These are phyloP conservation scores for Eutrigla gurnardus DNA, from an alignment of 2,797 vertebrate species.

Conservation along the genomic window DNA sequence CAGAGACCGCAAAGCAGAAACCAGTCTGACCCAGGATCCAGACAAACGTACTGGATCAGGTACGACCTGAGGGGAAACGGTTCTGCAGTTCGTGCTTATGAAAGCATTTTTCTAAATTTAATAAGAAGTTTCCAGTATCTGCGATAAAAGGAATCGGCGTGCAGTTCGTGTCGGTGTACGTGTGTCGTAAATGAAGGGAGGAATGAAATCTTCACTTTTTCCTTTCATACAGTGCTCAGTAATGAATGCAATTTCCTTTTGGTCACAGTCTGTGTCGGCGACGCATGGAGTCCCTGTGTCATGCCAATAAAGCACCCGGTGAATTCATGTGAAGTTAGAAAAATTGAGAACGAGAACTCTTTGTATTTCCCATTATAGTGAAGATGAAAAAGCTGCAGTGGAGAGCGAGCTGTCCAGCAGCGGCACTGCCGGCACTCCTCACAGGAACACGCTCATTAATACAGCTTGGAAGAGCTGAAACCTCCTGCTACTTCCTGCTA, in stretches of 20 bases:
- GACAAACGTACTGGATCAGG: conserved; percentile 26
- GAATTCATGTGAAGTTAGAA: conserved; percentile 48
- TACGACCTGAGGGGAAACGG: conserved; percentile 17
- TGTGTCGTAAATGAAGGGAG: conserved; percentile 29
- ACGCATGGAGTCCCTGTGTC: conserved; percentile 29
- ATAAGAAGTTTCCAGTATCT: background rate
- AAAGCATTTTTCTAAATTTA: conserved; percentile 14
- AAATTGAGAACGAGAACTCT: conserved; percentile 36
- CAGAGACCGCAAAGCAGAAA: conserved; percentile 39
- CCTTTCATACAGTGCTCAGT: conserved; percentile 43
- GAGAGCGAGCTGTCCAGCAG: conserved; percentile 43
- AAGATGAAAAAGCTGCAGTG: conserved; percentile 60
- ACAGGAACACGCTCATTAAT: conserved; percentile 61
- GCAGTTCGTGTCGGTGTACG: background rate
- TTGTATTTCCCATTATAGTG: conserved; percentile 59
- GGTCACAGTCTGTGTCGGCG: conserved; percentile 57
- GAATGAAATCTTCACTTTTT: conserved; percentile 16
- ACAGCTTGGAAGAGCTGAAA: conserved; percentile 48
- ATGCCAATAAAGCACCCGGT: conserved; percentile 46
- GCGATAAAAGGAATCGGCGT: conserved; percentile 28
- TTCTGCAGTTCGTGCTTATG: conserved; percentile 37
- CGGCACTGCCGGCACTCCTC: conserved; percentile 39
- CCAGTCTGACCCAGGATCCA: conserved; percentile 26
- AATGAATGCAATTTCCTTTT: conserved; percentile 66
- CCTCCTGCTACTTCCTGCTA: conserved; percentile 57